Percentiles rank a stretch among this genome's conserved stretches.
Evolutionary conservation across 1,140 invertebrate genomes (phyloP).

Genomic region (Pissodes strobi): DNA sequence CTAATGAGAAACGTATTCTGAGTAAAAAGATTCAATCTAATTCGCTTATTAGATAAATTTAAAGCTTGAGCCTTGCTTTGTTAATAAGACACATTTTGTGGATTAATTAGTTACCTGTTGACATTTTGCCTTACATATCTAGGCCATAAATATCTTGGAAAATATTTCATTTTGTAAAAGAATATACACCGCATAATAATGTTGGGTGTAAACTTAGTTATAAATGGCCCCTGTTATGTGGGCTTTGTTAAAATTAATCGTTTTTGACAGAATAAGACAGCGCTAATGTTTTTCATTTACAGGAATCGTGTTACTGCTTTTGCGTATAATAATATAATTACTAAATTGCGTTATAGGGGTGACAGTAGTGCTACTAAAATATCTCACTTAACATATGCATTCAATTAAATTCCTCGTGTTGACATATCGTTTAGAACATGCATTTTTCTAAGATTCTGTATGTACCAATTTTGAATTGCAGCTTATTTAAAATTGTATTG

Average conservation of each 20-base stretch:
- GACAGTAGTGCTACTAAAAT: too few relatives aligned
- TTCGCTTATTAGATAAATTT: too few relatives aligned
- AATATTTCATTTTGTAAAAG: constrained; percentile 5
- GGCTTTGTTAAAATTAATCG: neutral
- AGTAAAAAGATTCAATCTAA: too few relatives aligned
- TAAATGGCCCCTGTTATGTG: neutral
- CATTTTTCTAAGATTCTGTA: too few relatives aligned
- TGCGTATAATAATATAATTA: too few relatives aligned
- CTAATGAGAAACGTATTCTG: too few relatives aligned
- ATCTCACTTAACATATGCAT: too few relatives aligned
- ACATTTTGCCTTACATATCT: neutral
- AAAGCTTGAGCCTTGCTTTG: neutral
- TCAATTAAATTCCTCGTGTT: too few relatives aligned
- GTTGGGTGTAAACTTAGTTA: constrained; percentile 1
- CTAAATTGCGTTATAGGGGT: too few relatives aligned
- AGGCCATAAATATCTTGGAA: neutral
- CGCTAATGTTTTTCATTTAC: neutral
- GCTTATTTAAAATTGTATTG: too few relatives aligned
- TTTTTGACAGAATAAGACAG: constrained; percentile 1
- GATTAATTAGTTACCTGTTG: constrained; percentile 6
- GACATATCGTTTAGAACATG: too few relatives aligned
- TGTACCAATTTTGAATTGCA: too few relatives aligned
- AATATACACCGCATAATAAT: constrained; percentile 2
- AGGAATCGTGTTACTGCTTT: constrained; percentile 4
- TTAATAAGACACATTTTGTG: neutral